Conservation (phyloP, 2,888 invertebrate genomes). For the Nowickia ferox region DNA sequence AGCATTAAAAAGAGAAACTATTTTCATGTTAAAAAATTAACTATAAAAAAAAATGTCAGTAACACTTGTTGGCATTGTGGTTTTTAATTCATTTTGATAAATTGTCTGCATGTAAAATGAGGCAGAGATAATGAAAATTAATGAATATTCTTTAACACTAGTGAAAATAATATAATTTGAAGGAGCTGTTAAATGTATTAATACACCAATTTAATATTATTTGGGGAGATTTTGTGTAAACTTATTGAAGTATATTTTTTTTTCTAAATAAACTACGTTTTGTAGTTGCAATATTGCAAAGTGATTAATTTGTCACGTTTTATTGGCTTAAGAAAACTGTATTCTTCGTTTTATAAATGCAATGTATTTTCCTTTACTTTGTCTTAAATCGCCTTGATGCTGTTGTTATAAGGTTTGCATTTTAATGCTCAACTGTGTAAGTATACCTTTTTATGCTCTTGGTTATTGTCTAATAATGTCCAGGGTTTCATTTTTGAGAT, state of each 20-base stretch:
- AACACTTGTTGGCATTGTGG: slow-evolving; percentile 60
- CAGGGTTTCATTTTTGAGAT: slow-evolving; percentile 33
- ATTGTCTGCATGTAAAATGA: slow-evolving; percentile 33
- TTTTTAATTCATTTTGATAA: slow-evolving; percentile 45
- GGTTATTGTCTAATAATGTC: background rate
- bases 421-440: background rate
- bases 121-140: background rate
- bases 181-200: background rate
- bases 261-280: too few species aligned
- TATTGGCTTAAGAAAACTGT: background rate
- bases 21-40: slow-evolving; percentile 20
- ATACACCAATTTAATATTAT: too few species aligned
- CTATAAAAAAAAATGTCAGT: slow-evolving; percentile 57
- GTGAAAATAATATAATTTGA: background rate
- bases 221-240: too few species aligned
- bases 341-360: background rate
- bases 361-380: background rate
- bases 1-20: background rate
- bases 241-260: too few species aligned
- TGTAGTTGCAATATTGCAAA: too few species aligned
- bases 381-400: background rate
- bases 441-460: background rate
- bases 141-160: background rate
- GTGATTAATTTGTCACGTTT: too few species aligned
- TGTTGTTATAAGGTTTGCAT: background rate